phyloP scores from a whole-genome alignment of 2,888 invertebrate species.

The Parascotia fuliginaria region DNA sequence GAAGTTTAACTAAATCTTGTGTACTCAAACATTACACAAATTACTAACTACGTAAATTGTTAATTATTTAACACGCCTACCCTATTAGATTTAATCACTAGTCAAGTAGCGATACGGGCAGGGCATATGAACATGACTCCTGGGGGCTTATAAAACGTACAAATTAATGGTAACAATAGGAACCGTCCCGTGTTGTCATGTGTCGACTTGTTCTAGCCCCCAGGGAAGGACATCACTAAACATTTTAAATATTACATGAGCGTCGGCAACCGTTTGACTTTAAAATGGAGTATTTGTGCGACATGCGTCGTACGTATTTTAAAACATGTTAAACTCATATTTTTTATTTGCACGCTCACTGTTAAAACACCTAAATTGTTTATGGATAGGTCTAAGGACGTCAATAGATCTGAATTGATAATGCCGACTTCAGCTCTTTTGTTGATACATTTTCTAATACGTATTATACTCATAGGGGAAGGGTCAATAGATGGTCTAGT shows the following conservation, averaged over 20 bases:
- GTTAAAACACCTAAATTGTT: background rate
- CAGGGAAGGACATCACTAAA: constrained; percentile 1
- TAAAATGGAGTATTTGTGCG: background rate
- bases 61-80: constrained; percentile 16
- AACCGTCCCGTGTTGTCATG: background rate
- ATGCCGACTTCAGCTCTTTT: background rate
- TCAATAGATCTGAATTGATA: background rate
- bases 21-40: background rate
- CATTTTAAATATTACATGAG: constrained; percentile 6
- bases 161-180: constrained; percentile 22
- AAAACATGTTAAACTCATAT: background rate
- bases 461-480: no score
- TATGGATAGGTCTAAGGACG: background rate
- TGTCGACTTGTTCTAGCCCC: constrained; percentile 1
- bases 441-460: no score
- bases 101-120: constrained; percentile 23
- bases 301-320: background rate
- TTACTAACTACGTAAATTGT: constrained; percentile 4
- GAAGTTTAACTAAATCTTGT: background rate
- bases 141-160: constrained; percentile 5
- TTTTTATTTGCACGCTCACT: background rate
- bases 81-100: constrained; percentile 31
- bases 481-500: no score
- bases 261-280: background rate
- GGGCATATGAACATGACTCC: constrained; percentile 6